These are phyloP conservation scores for Ophion costatus DNA, from an alignment of 2,888 invertebrate genomes.

Conservation along the genomic window DNA sequence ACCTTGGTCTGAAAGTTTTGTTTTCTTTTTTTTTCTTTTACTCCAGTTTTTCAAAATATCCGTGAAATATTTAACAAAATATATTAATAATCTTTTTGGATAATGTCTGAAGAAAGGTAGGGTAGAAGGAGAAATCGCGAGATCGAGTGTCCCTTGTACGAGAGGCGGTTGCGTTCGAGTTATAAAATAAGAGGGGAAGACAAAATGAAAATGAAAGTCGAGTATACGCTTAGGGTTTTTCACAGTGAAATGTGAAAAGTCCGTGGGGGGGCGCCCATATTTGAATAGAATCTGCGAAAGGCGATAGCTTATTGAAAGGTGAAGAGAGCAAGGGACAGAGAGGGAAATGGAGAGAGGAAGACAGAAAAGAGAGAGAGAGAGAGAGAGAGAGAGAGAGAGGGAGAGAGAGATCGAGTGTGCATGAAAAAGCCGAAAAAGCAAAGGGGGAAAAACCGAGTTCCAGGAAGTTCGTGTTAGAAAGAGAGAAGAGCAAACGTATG, in stretches of 20 bases:
- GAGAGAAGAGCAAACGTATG: not conserved
- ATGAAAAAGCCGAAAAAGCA: not conserved
- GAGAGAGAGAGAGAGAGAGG: not conserved
- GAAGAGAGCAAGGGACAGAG: not conserved
- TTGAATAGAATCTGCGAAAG: constrained; percentile 26
- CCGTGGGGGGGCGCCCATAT: not conserved
- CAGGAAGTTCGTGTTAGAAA: not conserved
- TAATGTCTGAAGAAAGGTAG: not conserved
- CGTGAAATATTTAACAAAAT: too few species aligned
- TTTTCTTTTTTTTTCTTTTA: too few species aligned
- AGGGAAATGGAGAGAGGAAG: constrained; percentile 6
- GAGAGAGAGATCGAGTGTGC: constrained; percentile 2
- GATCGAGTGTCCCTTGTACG: not conserved
- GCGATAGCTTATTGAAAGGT: constrained; percentile 25
- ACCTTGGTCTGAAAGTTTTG: too few species aligned
- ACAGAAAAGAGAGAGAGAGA: not conserved
- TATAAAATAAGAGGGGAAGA: not conserved
- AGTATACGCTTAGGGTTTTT: not conserved
- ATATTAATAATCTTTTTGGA: not conserved
- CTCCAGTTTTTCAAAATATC: too few species aligned
- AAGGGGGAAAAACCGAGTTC: too few species aligned
- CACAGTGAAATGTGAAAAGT: constrained; percentile 2
- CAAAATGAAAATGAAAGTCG: constrained; percentile 38
- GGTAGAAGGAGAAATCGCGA: not conserved
- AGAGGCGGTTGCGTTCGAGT: not conserved